Evolutionary conservation across 2,888 invertebrate species (phyloP), one percentile per base, ranked within the genome.

Genomic region (Alentia gelatinosa): DNA sequence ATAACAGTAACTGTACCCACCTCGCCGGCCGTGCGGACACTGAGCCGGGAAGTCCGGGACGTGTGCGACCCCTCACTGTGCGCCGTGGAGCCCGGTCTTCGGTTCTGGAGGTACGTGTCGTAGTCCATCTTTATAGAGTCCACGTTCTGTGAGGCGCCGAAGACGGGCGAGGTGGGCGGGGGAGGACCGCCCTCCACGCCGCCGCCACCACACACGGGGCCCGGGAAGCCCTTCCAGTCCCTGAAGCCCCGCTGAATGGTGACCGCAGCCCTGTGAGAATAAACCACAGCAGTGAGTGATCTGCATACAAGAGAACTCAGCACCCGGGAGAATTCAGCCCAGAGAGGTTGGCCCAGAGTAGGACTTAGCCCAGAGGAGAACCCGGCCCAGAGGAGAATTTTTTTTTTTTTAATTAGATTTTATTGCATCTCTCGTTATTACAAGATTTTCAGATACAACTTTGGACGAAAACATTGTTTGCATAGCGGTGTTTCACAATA

Each of bases 61-160:
- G 79, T 42, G 40, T 39, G 26, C 1, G 90, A 90, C 4, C 23
- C 63, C 79, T 90, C 90, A 75, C 90, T 90, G 15, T 37, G 39
- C 15, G 84, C 89, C 33, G 90, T 89, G n/a, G 95, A 95, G 19
- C 94, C 94, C 5, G 94, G 94, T 39, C 94, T 89, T 9, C 92
- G 86, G 83, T 91, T 91, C 90, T 92, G 91, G 83, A 93, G 90
- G 92, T 94, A 94, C 7, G 92, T 91, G 83, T 95, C 94, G 91
- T 93, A 94, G 86, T 94, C 94, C 79, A 94, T 92, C 26, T 91
- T 91, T 83, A 88, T 40, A 9, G 63, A 35, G 30, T 91, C 91
- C 39, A 68, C 79, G 39, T 47, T 84, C 19, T 0, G 30, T 19
- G n/a, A 15, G 50, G 63, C 56, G 1, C 88, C 88, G 30, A 56